phyloP scores from a whole-genome alignment of 2,888 invertebrate genomes.

The Cosmia trapezina region DNA sequence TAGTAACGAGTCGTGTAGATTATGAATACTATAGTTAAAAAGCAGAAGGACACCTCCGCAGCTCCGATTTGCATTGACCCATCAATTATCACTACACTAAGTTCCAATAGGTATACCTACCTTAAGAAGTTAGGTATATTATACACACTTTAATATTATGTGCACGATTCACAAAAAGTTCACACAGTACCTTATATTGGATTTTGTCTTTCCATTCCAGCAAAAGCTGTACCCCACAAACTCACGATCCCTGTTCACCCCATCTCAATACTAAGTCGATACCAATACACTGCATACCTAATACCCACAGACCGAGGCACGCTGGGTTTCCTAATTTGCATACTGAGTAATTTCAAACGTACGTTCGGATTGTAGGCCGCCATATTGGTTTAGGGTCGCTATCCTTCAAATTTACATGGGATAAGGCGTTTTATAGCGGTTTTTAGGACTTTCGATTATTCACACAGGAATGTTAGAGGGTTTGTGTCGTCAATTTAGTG shows the following conservation, averaged over 20 bases:
- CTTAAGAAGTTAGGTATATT: too few relatives aligned
- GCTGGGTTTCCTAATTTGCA: slow-evolving; percentile 67
- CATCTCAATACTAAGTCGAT: slow-evolving; percentile 52
- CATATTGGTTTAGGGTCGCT: slow-evolving; percentile 59
- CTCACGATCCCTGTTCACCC: slow-evolving; percentile 28
- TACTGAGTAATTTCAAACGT: slow-evolving; percentile 70
- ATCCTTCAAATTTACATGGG: slow-evolving; percentile 56
- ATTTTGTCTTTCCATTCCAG: not conserved
- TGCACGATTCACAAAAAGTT: not conserved
- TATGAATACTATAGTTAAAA: too few relatives aligned
- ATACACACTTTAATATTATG: not conserved
- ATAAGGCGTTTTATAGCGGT: slow-evolving; percentile 53
- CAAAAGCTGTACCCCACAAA: slow-evolving; percentile 15
- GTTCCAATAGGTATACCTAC: not conserved
- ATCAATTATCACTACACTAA: not conserved
- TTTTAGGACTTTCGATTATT: slow-evolving; percentile 33
- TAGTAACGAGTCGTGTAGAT: not conserved
- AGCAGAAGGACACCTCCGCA: too few relatives aligned
- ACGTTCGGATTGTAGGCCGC: slow-evolving; percentile 54
- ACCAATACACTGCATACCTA: slow-evolving; percentile 62
- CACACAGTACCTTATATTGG: not conserved
- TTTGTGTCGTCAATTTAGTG: slow-evolving; percentile 2
- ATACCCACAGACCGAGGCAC: slow-evolving; percentile 30
- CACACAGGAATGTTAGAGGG: slow-evolving; percentile 11
- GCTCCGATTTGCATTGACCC: too few relatives aligned